Evolutionary conservation across 2,113 vertebrate genomes (phyloP), one percentile per base, ranked within the genome.

Genomic region (Hippocampus abdominalis): DNA sequence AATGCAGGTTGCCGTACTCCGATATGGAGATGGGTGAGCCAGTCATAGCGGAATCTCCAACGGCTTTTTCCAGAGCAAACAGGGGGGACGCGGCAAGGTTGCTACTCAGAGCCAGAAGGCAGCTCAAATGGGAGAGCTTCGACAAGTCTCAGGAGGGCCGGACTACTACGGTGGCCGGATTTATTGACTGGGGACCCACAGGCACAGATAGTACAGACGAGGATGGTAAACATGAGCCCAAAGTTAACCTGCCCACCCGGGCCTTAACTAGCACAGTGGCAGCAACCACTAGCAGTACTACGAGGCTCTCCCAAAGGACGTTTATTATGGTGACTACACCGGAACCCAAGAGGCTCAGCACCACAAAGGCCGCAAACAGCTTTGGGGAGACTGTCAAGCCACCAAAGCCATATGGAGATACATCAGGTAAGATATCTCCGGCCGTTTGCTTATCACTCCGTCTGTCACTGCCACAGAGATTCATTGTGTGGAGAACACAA

Each of bases 101-200:
- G 71, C 84, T 91, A 78, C 86, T 82, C 66, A 87, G 93, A 83
- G 80, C 81, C 64, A 80, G 88, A 69, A 89, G 93, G 83, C 90
- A 93, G 86, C 85, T 91, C 63, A 91, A 91, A 75, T 90, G 86
- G 89, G 91, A 91, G 71, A 83, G 70, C 78, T 74, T 77, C 13
- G 89, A 91, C 66, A 89, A 86, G 81, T 83, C 88, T 53, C 90
- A 89, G 74, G 92, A 93, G 51, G 88, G 90, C 61, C 86, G 88
- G 87, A 92, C 91, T 82, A 93, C 92, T 53, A 93, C 91, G 0
- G 91, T 92, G 84, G 87, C 93, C 32, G 92, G 88, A 85, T 93
- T 88, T 90, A 94, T 94, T 53, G 92, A 93, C 75, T 94, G 93
- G 93, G 93, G 92, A 44, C 93, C 93, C 44, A 94, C 93, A 1